phyloP scores from a whole-genome alignment of 2,113 vertebrate genomes.

The Pavo muticus region DNA sequence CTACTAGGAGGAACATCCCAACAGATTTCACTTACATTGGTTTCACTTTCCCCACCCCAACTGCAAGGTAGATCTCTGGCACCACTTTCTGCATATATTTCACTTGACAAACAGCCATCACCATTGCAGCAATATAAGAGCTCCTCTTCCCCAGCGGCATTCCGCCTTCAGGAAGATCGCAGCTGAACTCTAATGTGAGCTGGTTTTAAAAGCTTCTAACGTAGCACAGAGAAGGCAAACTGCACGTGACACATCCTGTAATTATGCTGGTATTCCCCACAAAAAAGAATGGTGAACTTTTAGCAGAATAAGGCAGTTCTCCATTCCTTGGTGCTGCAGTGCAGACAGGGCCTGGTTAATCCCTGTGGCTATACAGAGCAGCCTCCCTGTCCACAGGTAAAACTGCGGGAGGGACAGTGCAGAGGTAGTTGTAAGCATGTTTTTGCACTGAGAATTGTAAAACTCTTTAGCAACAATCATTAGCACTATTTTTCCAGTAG shows the following conservation, averaged over 20 bases:
- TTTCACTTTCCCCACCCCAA: not conserved
- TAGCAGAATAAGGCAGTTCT: not conserved
- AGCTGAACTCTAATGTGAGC: not conserved
- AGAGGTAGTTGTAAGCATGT: not conserved
- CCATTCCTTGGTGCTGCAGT: not conserved
- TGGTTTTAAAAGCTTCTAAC: not conserved
- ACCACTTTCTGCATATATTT: not conserved
- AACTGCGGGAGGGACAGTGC: not conserved
- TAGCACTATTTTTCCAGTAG: not conserved
- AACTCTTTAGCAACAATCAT: not conserved
- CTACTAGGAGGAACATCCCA: not conserved
- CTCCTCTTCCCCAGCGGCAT: not conserved
- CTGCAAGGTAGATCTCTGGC: not conserved
- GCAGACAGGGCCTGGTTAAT: not conserved
- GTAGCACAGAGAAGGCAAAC: not conserved
- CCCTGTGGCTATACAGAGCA: rapidly evolving
- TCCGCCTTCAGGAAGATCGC: not conserved
- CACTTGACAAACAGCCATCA: not conserved
- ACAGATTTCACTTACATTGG: not conserved
- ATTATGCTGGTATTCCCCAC: not conserved
- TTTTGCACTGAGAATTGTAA: not conserved
- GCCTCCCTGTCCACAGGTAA: not conserved
- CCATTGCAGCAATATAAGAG: not conserved
- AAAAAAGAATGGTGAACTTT: not conserved
- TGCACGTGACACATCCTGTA: not conserved